A percentile compares a stretch with the other conserved stretches of the same genome.
phyloP scores from a whole-genome alignment of 1,140 invertebrate genomes.

The Oppia nitens region DNA sequence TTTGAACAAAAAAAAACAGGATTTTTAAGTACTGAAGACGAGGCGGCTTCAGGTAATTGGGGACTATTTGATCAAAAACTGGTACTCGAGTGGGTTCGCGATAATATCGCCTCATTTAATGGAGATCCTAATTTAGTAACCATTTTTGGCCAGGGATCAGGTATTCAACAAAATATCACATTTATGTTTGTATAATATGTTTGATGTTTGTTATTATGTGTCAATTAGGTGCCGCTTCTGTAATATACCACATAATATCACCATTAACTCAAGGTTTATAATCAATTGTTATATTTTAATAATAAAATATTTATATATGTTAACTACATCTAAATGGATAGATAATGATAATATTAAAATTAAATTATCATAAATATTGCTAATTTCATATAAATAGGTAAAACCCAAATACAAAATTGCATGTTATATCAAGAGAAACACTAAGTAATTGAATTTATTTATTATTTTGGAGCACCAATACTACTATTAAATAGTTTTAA shows the following conservation, averaged over 20 bases:
- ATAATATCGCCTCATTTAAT: conserved; percentile 37
- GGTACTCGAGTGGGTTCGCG: conserved; percentile 34
- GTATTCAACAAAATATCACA: background rate
- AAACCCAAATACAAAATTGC: too few relatives aligned
- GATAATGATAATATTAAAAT: too few relatives aligned
- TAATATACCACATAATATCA: conserved; percentile 38
- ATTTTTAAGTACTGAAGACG: conserved; percentile 26
- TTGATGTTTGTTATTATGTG: background rate
- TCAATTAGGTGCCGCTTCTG: conserved; percentile 34
- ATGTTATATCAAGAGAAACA: too few relatives aligned
- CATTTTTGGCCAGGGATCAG: conserved; percentile 41
- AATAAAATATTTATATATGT: too few relatives aligned
- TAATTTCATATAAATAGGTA: too few relatives aligned
- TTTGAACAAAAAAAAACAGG: conserved; percentile 15
- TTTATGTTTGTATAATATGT: background rate
- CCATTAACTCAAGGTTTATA: conserved; percentile 33
- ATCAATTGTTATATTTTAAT: conserved; percentile 17
- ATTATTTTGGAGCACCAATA: too few relatives aligned
- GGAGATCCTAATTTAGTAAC: conserved; percentile 39
- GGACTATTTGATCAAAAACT: conserved; percentile 39
- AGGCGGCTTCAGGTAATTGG: conserved; percentile 24
- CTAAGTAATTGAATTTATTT: too few relatives aligned
- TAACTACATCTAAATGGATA: too few relatives aligned
- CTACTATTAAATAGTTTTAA: too few relatives aligned
- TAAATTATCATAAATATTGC: too few relatives aligned